A percentile compares a stretch with the other conserved stretches of the same genome.
phyloP scores from a whole-genome alignment of 2,113 vertebrate genomes.

The Megaceryle torquata region DNA sequence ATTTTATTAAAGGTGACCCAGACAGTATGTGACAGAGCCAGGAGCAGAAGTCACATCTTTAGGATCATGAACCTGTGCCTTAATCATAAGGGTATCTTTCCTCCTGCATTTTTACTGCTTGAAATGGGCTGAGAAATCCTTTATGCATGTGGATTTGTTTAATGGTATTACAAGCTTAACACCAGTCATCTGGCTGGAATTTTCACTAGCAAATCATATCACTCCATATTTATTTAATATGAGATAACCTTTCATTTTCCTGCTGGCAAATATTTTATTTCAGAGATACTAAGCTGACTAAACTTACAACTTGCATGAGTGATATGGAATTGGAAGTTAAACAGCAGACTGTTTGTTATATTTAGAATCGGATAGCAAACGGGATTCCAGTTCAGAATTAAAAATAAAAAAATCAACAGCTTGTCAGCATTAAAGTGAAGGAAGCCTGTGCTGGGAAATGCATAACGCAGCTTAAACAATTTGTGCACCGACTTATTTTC shows the following conservation, averaged over 20 bases:
- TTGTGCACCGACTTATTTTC: neutral
- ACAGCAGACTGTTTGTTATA: neutral
- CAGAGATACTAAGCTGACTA: constrained; percentile 40
- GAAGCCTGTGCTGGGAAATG: neutral
- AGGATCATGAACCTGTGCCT: neutral
- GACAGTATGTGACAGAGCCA: neutral
- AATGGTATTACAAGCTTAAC: constrained; percentile 25
- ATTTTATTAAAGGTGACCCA: neutral
- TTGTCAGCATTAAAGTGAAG: constrained; percentile 14
- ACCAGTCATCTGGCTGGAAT: constrained; percentile 42
- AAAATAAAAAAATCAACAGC: neutral
- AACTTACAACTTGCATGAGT: constrained; percentile 4
- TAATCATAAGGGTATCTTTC: neutral
- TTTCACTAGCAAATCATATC: constrained; percentile 39
- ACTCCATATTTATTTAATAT: constrained; percentile 27
- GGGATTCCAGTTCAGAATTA: constrained; percentile 41
- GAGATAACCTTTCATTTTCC: constrained; percentile 52
- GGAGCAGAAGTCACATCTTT: neutral
- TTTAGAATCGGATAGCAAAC: constrained; percentile 32
- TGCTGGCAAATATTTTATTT: constrained; percentile 48
- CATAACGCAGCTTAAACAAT: neutral
- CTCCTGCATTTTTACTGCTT: neutral
- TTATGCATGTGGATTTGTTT: constrained; percentile 22
- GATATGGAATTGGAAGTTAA: constrained; percentile 37
- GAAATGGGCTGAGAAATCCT: constrained; percentile 12